Base-by-base conservation (phyloP, 1,140 invertebrate genomes). In the Bombus confusus region DNA sequence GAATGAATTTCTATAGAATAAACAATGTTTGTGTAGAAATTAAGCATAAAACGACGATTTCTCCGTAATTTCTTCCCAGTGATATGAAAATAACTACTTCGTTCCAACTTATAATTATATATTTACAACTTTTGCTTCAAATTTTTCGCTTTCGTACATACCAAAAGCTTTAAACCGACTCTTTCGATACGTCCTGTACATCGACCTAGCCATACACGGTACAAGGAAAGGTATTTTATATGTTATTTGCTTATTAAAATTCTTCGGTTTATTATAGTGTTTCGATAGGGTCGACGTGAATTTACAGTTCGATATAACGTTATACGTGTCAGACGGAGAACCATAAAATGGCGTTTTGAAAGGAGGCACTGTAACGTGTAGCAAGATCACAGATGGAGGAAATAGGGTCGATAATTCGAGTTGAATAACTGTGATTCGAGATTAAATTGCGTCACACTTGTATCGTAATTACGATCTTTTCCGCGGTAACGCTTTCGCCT, bases 141-240 rank as follows among this genome's bases (percentile, higher is more conserved):
- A 34, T n/a, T 66, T 64, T 64, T 12, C 25, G 12, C 0, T 28
- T 10, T 28, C 9, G 0, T 52, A 22, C 18, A 52, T 52, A 52
- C 5, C 13, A 0, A 59, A 10, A n/a, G 43, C 10, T 12, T 66
- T n/a, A 18, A 66, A 10, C 3, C 88, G 52, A 86, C 79, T 86
- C 85, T 91, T 91, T 72, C 28, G 12, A 41, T 15, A 9, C 69
- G 9, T 28, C 39, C 12, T n/a, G 12, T n/a, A 92, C 88, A 88
- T 91, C 88, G 74, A 87, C 73, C 68, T 57, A 71, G 15, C 18
- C 1, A 4, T 25, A 37, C 15, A 22, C 69, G 31, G 18, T 41
- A 31, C 15, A 5, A n/a, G 31, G 3, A 57, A 25, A 28, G 12
- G 4, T 37, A 52, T 37, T 57, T 75, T 25, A 1, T 13, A 43